phyloP scores from a whole-genome alignment of 2,888 invertebrate genomes.

The Ryuthela nishihirai region DNA sequence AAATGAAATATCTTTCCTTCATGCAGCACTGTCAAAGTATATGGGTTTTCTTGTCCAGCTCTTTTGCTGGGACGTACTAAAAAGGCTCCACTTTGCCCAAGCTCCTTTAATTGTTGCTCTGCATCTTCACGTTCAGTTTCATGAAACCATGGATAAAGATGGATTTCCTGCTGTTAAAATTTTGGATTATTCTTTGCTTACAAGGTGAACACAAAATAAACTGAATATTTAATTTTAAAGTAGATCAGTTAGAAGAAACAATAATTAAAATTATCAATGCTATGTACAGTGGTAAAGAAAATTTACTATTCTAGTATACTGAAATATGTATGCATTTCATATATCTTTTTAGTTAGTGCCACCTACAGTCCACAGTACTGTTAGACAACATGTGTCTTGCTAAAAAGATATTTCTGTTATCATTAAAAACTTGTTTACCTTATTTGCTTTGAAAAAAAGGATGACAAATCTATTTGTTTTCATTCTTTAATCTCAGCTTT shows the following conservation, averaged over 20 bases:
- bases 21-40: constrained; percentile 42
- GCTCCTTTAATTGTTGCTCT: constrained; percentile 30
- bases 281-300: too few species aligned
- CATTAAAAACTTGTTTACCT: too few species aligned
- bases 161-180: constrained; percentile 14
- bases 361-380: too few species aligned
- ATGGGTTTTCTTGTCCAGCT: constrained; percentile 44
- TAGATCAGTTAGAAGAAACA: neutral
- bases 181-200: neutral
- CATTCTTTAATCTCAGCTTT: too few species aligned
- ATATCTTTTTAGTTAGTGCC: too few species aligned
- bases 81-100: constrained; percentile 40
- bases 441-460: too few species aligned
- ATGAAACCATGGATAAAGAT: constrained; percentile 42
- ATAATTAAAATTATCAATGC: too few species aligned
- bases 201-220: neutral
- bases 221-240: neutral
- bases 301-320: too few species aligned
- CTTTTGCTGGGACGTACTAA: constrained; percentile 43
- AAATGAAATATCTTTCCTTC: constrained; percentile 43
- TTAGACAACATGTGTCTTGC: too few species aligned
- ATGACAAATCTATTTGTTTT: too few species aligned
- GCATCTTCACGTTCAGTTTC: constrained; percentile 43
- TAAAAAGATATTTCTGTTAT: too few species aligned
- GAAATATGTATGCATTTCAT: too few species aligned